Percentiles rank a stretch among this genome's conserved stretches.
phyloP scores from a whole-genome alignment of 2,888 invertebrate genomes.

The Dryobota labecula region DNA sequence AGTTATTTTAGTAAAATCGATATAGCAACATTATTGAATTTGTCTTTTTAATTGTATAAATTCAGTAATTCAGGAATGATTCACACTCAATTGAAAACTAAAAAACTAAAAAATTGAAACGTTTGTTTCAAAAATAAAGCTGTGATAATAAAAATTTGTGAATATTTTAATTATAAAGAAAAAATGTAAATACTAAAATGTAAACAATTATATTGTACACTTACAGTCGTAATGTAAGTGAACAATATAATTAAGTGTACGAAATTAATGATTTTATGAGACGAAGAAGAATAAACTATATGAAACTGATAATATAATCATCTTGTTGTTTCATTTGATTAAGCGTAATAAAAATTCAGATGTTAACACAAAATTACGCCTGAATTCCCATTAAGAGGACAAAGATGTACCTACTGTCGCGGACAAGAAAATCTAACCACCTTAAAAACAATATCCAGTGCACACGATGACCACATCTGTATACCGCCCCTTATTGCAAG shows the following conservation, averaged over 20 bases:
- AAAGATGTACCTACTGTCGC: too few species aligned
- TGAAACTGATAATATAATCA: conserved; percentile 1
- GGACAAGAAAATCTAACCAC: too few species aligned
- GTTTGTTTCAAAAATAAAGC: conserved; percentile 53
- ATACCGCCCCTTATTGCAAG: too few species aligned
- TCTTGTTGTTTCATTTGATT: conserved; percentile 28
- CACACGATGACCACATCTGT: too few species aligned
- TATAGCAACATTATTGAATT: not conserved
- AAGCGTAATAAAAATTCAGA: not conserved
- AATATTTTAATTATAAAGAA: conserved; percentile 33
- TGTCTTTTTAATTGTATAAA: not conserved
- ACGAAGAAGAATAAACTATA: conserved; percentile 31
- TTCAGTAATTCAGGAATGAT: not conserved
- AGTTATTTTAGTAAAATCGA: not conserved
- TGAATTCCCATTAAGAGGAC: too few species aligned
- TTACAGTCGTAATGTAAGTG: conserved; percentile 22
- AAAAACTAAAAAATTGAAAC: conserved; percentile 41
- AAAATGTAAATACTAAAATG: conserved; percentile 42
- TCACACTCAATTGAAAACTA: conserved; percentile 1
- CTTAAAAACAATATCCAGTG: too few species aligned
- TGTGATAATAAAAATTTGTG: conserved; percentile 55
- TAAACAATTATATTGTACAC: too few species aligned
- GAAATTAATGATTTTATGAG: conserved; percentile 31
- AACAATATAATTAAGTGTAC: conserved; percentile 2
- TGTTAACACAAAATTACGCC: not conserved